Base-by-base conservation (phyloP, 2,888 invertebrate species). In the Eupeodes latifasciatus region DNA sequence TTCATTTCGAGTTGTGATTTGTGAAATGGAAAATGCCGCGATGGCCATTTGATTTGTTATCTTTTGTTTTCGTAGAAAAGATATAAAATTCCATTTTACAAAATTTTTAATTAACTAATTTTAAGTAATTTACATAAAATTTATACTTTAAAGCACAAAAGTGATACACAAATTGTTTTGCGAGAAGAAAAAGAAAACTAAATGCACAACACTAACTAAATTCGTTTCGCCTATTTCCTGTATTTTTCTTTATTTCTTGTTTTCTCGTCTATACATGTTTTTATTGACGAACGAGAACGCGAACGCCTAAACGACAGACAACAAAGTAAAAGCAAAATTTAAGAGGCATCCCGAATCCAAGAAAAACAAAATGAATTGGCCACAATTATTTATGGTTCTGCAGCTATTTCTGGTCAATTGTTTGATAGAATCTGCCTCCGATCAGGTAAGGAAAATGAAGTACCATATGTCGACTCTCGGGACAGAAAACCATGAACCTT, bases 341-440 rank as follows among this genome's bases (percentile, higher is more conserved):
- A 27, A 27, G 27, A 27, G 27, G 11, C 49, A 36, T n/a, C 19
- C 14, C 72, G 11, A 44, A 36, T n/a, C 19, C 14, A 78, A 27
- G 27, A 27, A 27, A 27, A 27, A 27, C 27, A 27, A 67, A 16
- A 88, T 88, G 88, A 78, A 85, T 61, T 85, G 77, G 85, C 64
- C 88, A 74, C 85, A 81, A 47, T 47, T 88, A 7, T 61, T 89
- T 0, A 61, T 89, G 67, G 82, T 72, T 4, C 64, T 89, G 11
- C 81, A 89, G 49, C 64, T 90, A 19, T 85, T 90, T 47, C 77
- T 89, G 66, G 79, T 82, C n/a, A 89, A 90, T 83, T 91, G 90
- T 72, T 83, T 90, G 55, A 90, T 90, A 66, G 90, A 90, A 81
- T 91, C 91, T 79, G 90, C 91, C 79, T 90, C 90, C 80, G 91